These are phyloP conservation scores for Oreortyx pictus DNA, from an alignment of 2,797 vertebrate genomes.

Conservation along the genomic window DNA sequence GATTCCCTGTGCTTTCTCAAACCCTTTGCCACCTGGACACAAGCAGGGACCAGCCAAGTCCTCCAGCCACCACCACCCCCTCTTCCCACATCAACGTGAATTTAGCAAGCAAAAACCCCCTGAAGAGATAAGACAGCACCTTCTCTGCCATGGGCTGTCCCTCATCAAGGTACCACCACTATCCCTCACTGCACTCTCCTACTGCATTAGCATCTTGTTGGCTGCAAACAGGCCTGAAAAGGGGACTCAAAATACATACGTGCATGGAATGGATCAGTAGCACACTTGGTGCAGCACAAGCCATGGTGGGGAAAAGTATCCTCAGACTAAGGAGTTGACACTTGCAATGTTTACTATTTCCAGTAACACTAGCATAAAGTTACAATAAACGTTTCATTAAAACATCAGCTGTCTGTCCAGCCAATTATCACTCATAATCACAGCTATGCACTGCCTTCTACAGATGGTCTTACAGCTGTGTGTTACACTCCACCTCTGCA, in stretches of 20 bases:
- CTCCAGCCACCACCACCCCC: not conserved
- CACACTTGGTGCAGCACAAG: not conserved
- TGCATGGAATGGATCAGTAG: not conserved
- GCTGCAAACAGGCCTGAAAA: not conserved
- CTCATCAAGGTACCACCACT: not conserved
- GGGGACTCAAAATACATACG: rapidly evolving
- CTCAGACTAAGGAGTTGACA: not conserved
- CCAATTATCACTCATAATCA: constrained; percentile 30
- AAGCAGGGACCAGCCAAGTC: not conserved
- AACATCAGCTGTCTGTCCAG: constrained; percentile 39
- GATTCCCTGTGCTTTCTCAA: not conserved
- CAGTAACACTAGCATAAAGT: not conserved
- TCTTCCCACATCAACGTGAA: not conserved
- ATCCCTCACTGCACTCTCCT: rapidly evolving
- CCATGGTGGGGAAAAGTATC: not conserved
- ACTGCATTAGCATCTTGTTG: rapidly evolving
- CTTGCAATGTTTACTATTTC: not conserved
- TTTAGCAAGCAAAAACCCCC: not conserved
- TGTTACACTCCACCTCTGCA: constrained; percentile 4
- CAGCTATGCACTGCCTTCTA: not conserved
- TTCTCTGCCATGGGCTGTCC: not conserved
- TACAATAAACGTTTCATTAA: constrained; percentile 18
- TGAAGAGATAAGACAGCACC: not conserved
- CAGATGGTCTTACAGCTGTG: constrained; percentile 60
- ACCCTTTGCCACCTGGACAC: not conserved